Evolutionary conservation across 1,140 invertebrate species (phyloP).

Genomic region (Watersipora subatra): DNA sequence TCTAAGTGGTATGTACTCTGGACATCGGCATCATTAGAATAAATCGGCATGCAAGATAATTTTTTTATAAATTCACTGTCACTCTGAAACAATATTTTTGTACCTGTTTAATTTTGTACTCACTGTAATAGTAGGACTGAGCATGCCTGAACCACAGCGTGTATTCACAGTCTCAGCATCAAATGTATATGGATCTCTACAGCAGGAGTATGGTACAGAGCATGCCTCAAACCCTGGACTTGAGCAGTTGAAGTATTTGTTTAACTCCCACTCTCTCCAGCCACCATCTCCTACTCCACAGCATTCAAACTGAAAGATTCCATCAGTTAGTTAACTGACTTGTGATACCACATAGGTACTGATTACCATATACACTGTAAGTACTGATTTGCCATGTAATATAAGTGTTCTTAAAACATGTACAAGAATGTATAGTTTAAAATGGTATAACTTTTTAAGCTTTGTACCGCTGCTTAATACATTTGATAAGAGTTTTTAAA

Average conservation of each 20-base stretch:
- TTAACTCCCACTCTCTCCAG: conserved; percentile 83
- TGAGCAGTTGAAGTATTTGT: conserved; percentile 84
- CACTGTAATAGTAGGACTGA: background rate
- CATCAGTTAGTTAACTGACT: too few relatives aligned
- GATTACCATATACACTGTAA: too few relatives aligned
- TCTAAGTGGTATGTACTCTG: too few relatives aligned
- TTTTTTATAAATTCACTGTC: conserved; percentile 66
- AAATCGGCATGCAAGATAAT: too few relatives aligned
- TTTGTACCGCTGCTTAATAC: too few relatives aligned
- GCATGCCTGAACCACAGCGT: background rate
- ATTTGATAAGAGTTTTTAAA: too few relatives aligned
- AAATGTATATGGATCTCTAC: conserved; percentile 74
- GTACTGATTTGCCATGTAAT: too few relatives aligned
- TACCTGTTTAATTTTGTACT: too few relatives aligned
- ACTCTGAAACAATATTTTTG: conserved; percentile 1
- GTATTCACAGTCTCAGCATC: conserved; percentile 48
- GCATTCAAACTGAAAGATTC: conserved; percentile 60
- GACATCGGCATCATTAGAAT: too few relatives aligned
- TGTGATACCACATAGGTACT: background rate
- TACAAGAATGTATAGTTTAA: too few relatives aligned
- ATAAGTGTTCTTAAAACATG: too few relatives aligned
- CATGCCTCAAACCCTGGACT: conserved; percentile 56
- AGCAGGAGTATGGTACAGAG: conserved; percentile 79
- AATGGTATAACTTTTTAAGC: too few relatives aligned
- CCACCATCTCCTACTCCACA: conserved; percentile 77